Percentiles rank a stretch among this genome's conserved stretches.
Conservation (phyloP, 2,888 invertebrate species). For the Drosophila mulleri region DNA sequence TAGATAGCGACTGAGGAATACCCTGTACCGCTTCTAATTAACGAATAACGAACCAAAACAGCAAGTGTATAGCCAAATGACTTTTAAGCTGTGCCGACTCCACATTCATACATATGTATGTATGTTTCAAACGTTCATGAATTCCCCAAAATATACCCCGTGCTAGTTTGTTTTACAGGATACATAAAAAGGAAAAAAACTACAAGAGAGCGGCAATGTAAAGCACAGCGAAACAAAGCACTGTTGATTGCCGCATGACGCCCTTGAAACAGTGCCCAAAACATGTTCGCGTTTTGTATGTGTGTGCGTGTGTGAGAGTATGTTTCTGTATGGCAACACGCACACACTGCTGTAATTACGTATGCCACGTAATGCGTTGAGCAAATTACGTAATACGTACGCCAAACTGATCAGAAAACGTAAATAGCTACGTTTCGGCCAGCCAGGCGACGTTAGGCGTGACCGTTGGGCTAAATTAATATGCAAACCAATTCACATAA, state of each 20-base stretch:
- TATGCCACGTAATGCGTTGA: constrained; percentile 58
- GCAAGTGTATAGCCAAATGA: too few species aligned
- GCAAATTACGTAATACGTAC: constrained; percentile 59
- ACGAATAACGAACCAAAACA: not conserved
- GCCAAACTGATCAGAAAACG: constrained; percentile 58
- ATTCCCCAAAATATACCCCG: not conserved
- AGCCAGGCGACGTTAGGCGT: not conserved
- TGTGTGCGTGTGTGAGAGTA: not conserved
- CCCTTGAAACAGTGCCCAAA: constrained; percentile 50
- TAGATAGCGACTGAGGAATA: not conserved
- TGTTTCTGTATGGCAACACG: constrained; percentile 33
- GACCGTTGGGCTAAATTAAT: not conserved
- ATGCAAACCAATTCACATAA: not conserved
- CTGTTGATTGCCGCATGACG: constrained; percentile 50
- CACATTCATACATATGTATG: too few species aligned
- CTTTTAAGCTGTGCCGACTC: not conserved
- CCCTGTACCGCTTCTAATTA: not conserved
- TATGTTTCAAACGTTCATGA: not conserved
- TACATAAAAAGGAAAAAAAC: not conserved
- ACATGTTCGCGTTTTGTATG: not conserved
- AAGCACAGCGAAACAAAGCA: constrained; percentile 41
- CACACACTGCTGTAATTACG: constrained; percentile 62
- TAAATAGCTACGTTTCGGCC: constrained; percentile 21
- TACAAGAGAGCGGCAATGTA: not conserved
- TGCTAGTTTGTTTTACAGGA: not conserved